phyloP scores from a whole-genome alignment of 2,113 vertebrate species.

The Malurus elegans region DNA sequence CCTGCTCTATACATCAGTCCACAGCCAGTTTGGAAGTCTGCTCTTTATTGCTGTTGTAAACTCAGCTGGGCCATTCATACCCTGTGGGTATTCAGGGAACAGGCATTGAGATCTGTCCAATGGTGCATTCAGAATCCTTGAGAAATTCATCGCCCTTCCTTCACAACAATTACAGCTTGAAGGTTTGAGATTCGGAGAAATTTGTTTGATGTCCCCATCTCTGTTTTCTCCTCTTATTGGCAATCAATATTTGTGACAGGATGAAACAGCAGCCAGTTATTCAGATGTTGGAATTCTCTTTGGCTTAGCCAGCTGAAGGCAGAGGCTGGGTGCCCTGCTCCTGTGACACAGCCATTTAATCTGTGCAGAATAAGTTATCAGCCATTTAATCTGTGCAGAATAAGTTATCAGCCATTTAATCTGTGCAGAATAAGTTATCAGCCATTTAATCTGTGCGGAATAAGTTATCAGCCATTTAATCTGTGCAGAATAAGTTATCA shows the following conservation, averaged over 20 bases:
- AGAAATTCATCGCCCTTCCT: not conserved
- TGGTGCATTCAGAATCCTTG: not conserved
- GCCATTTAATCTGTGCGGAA: too few relatives aligned
- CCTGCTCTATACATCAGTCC: not conserved
- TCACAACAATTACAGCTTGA: not conserved
- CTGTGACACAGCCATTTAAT: not conserved
- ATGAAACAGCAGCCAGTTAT: not conserved
- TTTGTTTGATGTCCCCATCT: not conserved
- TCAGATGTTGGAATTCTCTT: not conserved
- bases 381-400: too few relatives aligned
- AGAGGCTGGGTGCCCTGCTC: not conserved
- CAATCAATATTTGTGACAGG: slow-evolving; percentile 31
- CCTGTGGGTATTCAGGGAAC: not conserved
- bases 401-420: too few relatives aligned
- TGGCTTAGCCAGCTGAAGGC: not conserved
- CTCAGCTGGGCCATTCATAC: not conserved
- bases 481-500: too few relatives aligned
- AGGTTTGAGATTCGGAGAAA: not conserved
- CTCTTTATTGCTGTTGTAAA: not conserved
- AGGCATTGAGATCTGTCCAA: not conserved
- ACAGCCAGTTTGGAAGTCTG: not conserved
- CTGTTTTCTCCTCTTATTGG: not conserved
- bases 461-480: too few relatives aligned
- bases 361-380: slow-evolving; percentile 2
- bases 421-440: too few relatives aligned